phyloP scores from a whole-genome alignment of 2,888 invertebrate species.

The Punctoribates punctum region DNA sequence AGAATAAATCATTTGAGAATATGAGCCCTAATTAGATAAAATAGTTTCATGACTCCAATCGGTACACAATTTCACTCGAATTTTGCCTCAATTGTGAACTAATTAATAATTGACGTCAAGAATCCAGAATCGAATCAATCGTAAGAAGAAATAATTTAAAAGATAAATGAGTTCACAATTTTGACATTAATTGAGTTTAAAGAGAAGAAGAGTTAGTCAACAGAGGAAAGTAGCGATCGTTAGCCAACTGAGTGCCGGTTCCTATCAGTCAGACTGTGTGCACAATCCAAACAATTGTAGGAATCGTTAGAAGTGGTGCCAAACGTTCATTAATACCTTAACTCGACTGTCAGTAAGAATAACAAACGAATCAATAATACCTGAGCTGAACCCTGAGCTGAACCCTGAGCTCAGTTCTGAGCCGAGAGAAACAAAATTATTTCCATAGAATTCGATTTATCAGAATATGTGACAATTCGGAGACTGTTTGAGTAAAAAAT shows the following conservation, averaged over 20 bases:
- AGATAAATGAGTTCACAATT: constrained; percentile 1
- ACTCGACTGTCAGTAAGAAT: constrained; percentile 15
- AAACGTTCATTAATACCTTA: constrained; percentile 14
- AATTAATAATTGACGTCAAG: constrained; percentile 21
- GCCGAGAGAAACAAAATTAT: neutral
- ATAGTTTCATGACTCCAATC: constrained; percentile 2
- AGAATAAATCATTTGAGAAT: neutral
- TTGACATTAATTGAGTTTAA: constrained; percentile 12
- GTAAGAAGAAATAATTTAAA: neutral
- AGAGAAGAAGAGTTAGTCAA: neutral
- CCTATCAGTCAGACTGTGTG: neutral
- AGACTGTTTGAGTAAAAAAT: neutral
- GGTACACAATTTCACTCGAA: neutral
- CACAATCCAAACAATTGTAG: neutral
- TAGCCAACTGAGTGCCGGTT: neutral
- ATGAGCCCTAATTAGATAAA: constrained; percentile 4
- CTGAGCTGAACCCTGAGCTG: neutral
- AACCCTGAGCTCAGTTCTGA: neutral
- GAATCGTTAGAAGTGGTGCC: constrained; percentile 9
- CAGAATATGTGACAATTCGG: constrained; percentile 6
- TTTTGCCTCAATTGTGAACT: neutral
- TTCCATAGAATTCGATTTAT: constrained; percentile 1
- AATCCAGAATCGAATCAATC: neutral
- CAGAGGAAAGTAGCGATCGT: neutral
- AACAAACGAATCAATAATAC: constrained; percentile 29